These are phyloP conservation scores for Diorhabda carinulata DNA, from an alignment of 1,140 invertebrate genomes.

Conservation along the genomic window DNA sequence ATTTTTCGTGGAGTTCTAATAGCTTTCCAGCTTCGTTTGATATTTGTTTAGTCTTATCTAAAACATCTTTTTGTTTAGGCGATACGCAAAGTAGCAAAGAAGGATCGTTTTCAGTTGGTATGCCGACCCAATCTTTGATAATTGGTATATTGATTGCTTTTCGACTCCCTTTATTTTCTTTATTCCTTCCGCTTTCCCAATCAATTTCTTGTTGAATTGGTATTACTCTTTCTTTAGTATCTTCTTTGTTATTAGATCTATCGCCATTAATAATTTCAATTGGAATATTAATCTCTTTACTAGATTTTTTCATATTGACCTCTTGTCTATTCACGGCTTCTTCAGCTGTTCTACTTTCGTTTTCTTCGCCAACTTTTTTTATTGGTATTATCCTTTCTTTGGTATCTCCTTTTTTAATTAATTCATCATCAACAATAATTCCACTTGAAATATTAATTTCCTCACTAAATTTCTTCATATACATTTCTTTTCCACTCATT, in stretches of 20 bases:
- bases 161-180: background rate
- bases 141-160: slow-evolving; percentile 27
- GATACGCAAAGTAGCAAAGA: slow-evolving; percentile 64
- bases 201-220: background rate
- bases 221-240: slow-evolving; percentile 4
- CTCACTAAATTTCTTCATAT: background rate
- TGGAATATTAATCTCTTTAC: slow-evolving; percentile 1
- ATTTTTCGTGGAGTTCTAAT: slow-evolving; percentile 65
- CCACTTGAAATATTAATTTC: background rate
- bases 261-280: background rate
- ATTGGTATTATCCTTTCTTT: background rate
- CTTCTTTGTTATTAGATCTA: too few species aligned
- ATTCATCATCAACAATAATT: background rate
- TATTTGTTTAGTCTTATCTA: slow-evolving; percentile 49
- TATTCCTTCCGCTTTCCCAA: background rate
- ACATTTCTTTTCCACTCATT: background rate
- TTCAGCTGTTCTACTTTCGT: too few species aligned
- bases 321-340: too few species aligned
- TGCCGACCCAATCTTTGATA: slow-evolving; percentile 53
- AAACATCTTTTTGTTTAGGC: slow-evolving; percentile 61
- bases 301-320: background rate
- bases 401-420: background rate
- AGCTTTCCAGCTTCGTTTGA: slow-evolving; percentile 56
- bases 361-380: too few species aligned
- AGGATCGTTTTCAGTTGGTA: slow-evolving; percentile 57